These are phyloP conservation scores for Dione juno DNA, from an alignment of 2,888 invertebrate species.

Conservation along the genomic window DNA sequence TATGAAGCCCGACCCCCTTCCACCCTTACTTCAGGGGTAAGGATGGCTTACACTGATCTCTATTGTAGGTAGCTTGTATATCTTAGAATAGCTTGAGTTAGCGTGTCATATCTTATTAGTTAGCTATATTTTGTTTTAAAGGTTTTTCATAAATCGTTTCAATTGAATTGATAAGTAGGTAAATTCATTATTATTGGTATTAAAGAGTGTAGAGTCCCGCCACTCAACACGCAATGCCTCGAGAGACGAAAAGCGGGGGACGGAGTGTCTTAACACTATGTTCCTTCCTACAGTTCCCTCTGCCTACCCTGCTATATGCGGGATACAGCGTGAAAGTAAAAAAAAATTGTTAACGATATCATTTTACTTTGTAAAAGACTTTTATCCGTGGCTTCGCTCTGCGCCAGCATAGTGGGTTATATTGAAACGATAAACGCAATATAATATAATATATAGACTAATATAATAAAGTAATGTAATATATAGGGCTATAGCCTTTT, in stretches of 20 bases:
- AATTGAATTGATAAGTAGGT: not conserved
- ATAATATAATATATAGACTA: too few species aligned
- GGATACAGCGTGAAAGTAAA: too few species aligned
- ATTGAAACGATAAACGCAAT: too few species aligned
- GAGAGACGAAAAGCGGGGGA: not conserved
- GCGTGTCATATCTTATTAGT: not conserved
- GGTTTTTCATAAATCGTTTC: too few species aligned
- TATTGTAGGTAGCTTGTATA: not conserved
- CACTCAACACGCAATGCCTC: not conserved
- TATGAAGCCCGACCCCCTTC: constrained; percentile 47
- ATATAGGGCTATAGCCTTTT: too few species aligned
- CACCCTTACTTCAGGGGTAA: constrained; percentile 39
- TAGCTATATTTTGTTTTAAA: not conserved
- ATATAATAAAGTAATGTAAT: too few species aligned
- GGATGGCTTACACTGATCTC: constrained; percentile 25
- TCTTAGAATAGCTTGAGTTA: not conserved
- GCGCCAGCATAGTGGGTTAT: too few species aligned
- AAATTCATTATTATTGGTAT: not conserved
- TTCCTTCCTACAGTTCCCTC: not conserved
- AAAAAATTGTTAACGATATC: not conserved
- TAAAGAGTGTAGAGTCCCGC: not conserved
- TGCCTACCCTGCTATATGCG: not conserved
- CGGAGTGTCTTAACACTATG: not conserved
- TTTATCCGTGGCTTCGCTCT: not conserved
- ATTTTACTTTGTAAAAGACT: not conserved